Base-by-base conservation (phyloP, 2,113 vertebrate species). In the Ctenomys sociabilis region DNA sequence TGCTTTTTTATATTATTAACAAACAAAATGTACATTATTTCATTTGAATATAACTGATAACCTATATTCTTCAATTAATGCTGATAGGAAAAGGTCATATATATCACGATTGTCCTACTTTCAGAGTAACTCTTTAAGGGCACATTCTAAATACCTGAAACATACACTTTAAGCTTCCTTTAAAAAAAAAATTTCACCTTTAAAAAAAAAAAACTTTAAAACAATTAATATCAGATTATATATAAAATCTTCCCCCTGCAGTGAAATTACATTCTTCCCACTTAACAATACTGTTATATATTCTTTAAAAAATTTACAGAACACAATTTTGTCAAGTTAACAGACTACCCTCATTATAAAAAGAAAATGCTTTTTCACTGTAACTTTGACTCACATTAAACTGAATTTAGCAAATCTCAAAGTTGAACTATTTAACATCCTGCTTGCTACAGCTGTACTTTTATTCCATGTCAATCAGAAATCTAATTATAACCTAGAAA, bases 401-500 rank as follows among this genome's bases (percentile, higher is more conserved):
- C 9, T 70, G 59, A 94, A 95, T 90, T 92, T 94, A 96, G 68
- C 19, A 93, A 88, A 94, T 88, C 73, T 73, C 88, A 93, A 85
- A 96, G 49, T 88, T 93, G 93, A 95, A 94, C 85, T 96, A 90
- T 73, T 98, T 95, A 95, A 75, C 86, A 97, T 59, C 96, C 32
- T 78, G 66, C 61, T 97, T 73, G 57, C 88, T 96, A 96, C 85
- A 97, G 91, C 96, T 96, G 86, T 37, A 97, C 49, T 96, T 96
- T 96, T 92, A 96, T 83, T 94, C 70, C 66, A 88, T 88, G 93
- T 97, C 95, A 97, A 94, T 95, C 84, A 95, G 90, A 96, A 96
- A 94, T 96, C 96, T 97, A 97, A 97, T 95, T 96, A 97, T 96
- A 96, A 86, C 84, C 87, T 94, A 97, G 81, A 96, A 97, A 96